Percentiles rank a stretch among this genome's conserved stretches.
These are phyloP conservation scores for Lophura nycthemera DNA, from an alignment of 2,113 vertebrate species.

Conservation along the genomic window DNA sequence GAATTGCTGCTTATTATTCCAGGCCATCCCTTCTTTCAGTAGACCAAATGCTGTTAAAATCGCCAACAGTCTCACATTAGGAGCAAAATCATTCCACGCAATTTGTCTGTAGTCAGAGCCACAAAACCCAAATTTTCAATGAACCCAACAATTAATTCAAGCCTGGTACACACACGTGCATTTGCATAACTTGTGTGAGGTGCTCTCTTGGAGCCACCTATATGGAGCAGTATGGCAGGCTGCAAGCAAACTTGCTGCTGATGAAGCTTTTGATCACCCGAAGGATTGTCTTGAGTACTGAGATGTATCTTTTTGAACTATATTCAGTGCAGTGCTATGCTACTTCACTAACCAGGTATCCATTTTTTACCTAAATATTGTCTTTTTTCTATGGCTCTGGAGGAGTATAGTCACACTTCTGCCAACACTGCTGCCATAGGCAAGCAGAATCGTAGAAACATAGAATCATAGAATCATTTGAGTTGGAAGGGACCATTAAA, in stretches of 20 bases:
- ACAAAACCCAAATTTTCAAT: not conserved
- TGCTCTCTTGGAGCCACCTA: not conserved
- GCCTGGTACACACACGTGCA: not conserved
- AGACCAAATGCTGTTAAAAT: slow-evolving; percentile 48
- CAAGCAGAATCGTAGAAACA: not conserved
- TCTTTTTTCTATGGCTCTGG: not conserved
- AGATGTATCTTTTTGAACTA: not conserved
- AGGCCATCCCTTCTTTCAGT: not conserved
- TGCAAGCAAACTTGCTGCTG: not conserved
- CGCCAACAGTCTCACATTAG: not conserved
- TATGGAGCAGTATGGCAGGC: not conserved
- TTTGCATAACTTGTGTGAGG: not conserved
- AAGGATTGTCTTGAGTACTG: not conserved
- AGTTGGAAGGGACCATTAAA: too few species aligned
- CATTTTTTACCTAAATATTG: slow-evolving; percentile 3
- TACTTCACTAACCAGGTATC: not conserved
- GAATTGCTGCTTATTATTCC: slow-evolving; percentile 49
- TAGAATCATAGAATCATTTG: too few species aligned
- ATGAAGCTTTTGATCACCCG: slow-evolving; percentile 18
- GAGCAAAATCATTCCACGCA: slow-evolving; percentile 27
- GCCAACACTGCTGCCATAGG: not conserved
- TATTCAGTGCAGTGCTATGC: not conserved
- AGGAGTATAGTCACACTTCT: slow-evolving; percentile 1
- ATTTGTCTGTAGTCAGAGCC: not conserved
- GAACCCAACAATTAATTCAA: not conserved